Evolutionary conservation across 2,113 vertebrate species (phyloP).

Genomic region (Pseudopodoces humilis): DNA sequence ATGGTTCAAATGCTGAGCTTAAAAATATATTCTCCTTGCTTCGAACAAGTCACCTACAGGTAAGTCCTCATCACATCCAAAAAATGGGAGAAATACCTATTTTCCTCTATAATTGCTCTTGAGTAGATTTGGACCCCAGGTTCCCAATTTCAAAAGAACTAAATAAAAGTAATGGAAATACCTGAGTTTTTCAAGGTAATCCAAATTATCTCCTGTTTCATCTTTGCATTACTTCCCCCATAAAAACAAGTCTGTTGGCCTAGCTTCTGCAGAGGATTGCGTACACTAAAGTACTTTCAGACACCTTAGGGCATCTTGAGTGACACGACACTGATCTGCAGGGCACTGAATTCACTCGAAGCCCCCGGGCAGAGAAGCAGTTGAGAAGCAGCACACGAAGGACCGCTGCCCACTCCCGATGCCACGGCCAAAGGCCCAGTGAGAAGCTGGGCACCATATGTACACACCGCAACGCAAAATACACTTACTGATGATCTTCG

Average conservation of each 20-base stretch:
- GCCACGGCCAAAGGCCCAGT: background rate
- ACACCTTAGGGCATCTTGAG: background rate
- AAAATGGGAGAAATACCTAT: background rate
- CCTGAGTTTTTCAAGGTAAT: background rate
- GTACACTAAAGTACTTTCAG: background rate
- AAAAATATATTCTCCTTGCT: background rate
- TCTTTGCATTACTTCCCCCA: background rate
- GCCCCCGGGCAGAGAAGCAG: background rate
- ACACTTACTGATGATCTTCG: slow-evolving; percentile 79
- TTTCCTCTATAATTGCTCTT: background rate
- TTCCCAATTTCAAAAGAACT: background rate
- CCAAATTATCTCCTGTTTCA: background rate
- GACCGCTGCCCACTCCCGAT: background rate
- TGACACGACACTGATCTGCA: background rate
- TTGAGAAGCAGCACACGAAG: background rate
- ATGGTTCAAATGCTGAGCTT: background rate
- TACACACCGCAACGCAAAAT: background rate
- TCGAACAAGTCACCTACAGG: background rate
- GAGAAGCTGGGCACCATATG: accelerated
- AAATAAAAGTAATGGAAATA: background rate
- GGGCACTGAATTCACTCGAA: too few relatives aligned
- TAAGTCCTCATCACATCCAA: background rate
- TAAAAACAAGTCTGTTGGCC: background rate
- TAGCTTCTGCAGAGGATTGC: background rate
- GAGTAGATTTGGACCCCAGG: background rate